These are phyloP conservation scores for Zaprionus ornatus DNA, from an alignment of 1,140 invertebrate genomes.

Conservation along the genomic window DNA sequence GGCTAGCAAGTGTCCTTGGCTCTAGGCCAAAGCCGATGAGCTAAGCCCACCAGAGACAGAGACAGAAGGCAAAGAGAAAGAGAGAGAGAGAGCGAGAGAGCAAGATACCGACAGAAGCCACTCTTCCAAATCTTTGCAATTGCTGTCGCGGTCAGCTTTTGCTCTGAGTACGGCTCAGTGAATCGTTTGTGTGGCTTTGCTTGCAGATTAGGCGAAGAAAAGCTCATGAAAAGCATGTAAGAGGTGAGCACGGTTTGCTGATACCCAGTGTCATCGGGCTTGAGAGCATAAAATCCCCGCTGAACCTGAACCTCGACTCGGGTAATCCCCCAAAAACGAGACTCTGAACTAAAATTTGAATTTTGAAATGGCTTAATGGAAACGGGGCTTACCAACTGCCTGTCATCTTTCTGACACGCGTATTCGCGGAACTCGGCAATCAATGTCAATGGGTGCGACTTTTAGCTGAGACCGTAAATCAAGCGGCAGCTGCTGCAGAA, in stretches of 20 bases:
- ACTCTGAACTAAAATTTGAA: background rate
- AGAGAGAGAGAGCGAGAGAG: background rate
- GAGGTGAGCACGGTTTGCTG: background rate
- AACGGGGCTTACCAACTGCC: background rate
- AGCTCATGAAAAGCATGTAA: background rate
- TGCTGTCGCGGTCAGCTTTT: background rate
- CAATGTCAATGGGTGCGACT: no score
- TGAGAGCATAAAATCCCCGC: background rate
- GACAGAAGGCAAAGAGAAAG: background rate
- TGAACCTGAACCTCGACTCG: background rate
- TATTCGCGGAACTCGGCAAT: background rate
- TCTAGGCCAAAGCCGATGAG: no score
- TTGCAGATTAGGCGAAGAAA: background rate
- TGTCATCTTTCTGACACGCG: background rate
- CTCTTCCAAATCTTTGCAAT: background rate
- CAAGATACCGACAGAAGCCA: background rate
- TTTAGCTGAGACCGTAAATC: background rate
- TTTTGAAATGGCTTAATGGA: background rate
- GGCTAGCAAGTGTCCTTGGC: background rate
- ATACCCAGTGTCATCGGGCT: background rate
- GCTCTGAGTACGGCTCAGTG: background rate
- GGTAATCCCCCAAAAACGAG: background rate
- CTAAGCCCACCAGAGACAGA: background rate
- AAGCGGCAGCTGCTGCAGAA: background rate
- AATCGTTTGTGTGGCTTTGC: slow-evolving; percentile 2